Base-by-base conservation (phyloP, 1,140 invertebrate genomes). In the Tetragnatha versicolor region DNA sequence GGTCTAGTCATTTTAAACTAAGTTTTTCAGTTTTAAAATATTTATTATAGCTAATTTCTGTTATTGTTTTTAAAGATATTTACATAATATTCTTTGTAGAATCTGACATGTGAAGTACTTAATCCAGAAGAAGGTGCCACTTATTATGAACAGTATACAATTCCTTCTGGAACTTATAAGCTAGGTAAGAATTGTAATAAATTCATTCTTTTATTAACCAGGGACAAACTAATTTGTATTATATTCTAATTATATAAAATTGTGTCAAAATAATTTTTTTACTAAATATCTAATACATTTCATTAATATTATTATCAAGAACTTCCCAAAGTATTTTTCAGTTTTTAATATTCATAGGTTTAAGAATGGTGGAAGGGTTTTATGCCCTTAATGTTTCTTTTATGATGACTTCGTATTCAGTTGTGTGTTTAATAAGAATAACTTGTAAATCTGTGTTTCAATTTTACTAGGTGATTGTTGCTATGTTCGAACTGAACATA, bases 91-190 rank as follows among this genome's bases (percentile, higher is more conserved):
- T 53, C n/a, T 7, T 22, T 31, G 9, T 25, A 80, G 72, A 80
- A 80, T 80, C 20, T 80, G 25, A 35, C 72, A 22, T 80, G 79
- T 73, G 79, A 80, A 63, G 72, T 70, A 9, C 72, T 37, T 31
- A 77, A 69, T 53, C 72, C 72, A 6, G 84, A 86, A 35, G 84
- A 92, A 76, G 93, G 92, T 77, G 92, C 91, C 85, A 91, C 90
- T 0, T 97, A 95, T 85, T 98, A 94, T 85, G 94, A 98, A 86
- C 96, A 98, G 84, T 96, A 93, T 84, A 94, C 93, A 83, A 92
- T 93, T 0, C 93, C 92, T 82, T 91, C 90, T 42, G 93, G 94
- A 29, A 92, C 35, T 89, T 96, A 73, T 93, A 96, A 90, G 93
- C 91, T 53, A 45, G 86, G 85, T 86, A 79, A 81, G 79, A 17